Conservation (phyloP, 2,888 invertebrate genomes). For the Drosophila rellima region DNA sequence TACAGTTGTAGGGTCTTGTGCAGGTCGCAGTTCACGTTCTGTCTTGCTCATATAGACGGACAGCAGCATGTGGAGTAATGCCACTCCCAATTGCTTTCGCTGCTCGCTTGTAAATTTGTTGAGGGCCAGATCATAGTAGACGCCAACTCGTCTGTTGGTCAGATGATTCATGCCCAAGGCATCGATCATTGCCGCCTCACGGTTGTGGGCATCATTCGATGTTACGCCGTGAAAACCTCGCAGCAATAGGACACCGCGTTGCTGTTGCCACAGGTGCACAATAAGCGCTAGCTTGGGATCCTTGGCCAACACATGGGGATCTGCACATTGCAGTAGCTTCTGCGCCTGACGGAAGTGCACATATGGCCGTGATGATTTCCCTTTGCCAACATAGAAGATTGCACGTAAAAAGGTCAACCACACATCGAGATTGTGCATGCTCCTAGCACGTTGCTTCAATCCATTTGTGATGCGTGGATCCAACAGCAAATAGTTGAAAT, state of each 20-base stretch:
- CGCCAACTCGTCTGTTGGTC: conserved; percentile 91
- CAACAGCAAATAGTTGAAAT: conserved; percentile 67
- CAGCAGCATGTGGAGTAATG: conserved; percentile 52
- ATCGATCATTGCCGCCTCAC: conserved; percentile 97
- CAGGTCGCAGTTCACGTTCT: conserved; percentile 50
- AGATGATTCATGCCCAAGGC: conserved; percentile 91
- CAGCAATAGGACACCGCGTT: conserved; percentile 93
- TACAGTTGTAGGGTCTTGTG: not conserved
- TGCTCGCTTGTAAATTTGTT: conserved; percentile 37
- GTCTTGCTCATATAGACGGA: conserved; percentile 37
- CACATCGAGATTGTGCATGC: conserved; percentile 85
- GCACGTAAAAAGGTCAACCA: conserved; percentile 93
- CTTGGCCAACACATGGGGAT: conserved; percentile 46
- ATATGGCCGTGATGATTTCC: conserved; percentile 94
- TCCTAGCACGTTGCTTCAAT: conserved; percentile 26
- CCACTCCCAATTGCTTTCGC: conserved; percentile 56
- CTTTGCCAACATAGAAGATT: conserved; percentile 98
- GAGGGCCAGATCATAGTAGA: conserved; percentile 89
- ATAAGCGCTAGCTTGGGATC: conserved; percentile 91
- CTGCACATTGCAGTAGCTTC: conserved; percentile 35
- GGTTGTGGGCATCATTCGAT: conserved; percentile 95
- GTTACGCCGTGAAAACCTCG: conserved; percentile 95
- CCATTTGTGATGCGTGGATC: conserved; percentile 64
- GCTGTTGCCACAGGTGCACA: conserved; percentile 93
- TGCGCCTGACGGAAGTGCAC: conserved; percentile 86